Base-by-base conservation (phyloP, 35 echinoderm and acorn worm species). In the Holothuria glaberrima region DNA sequence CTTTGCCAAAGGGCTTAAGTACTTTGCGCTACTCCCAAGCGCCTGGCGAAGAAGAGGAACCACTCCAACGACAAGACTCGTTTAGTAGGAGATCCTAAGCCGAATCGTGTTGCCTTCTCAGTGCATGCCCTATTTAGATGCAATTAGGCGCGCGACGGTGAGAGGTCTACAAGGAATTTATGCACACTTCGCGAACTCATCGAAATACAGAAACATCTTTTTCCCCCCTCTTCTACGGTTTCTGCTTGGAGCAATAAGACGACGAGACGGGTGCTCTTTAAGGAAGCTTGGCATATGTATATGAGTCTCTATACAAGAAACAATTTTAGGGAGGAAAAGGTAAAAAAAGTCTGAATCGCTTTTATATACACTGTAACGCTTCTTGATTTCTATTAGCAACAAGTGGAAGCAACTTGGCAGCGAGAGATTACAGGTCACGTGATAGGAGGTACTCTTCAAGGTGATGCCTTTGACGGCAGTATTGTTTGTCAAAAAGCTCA, bases 101-200 rank as follows among this genome's bases (percentile, higher is more conserved):
- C 14, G 31, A 33, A 9, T 26, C 31, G 66, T 84, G 54, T 84
- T 33, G 25, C 80, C 56, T 78, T 30, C 41, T 48, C 33, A 48
- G 74, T 78, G 41, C 30, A 38, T 61, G 80, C 52, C 33, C 80
- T 61, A 84, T 84, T 84, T 84, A 84, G 27, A 60, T 61, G 80
- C 80, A 84, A 60, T 84, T 84, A 60, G 38, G 74, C 74, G 74
- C 14, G 74, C 52, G 80, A 84, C 80, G 58, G 58, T 48, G 48
- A 52, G 22, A 20, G 80, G 80, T 84, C 80, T 84, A 60, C 80
- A 33, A 64, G 80, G 80, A 84, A 84, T 84, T 84, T 84, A 84
- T 84, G 80, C 80, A 64, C 59, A 84, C 80, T 84, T 38, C 56
- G 12, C 25, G 13, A 36, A 22, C 80, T 58, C 80, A 30, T 64